These are phyloP conservation scores for Sebastes iracundus DNA, from an alignment of 2,797 vertebrate genomes.

Conservation along the genomic window DNA sequence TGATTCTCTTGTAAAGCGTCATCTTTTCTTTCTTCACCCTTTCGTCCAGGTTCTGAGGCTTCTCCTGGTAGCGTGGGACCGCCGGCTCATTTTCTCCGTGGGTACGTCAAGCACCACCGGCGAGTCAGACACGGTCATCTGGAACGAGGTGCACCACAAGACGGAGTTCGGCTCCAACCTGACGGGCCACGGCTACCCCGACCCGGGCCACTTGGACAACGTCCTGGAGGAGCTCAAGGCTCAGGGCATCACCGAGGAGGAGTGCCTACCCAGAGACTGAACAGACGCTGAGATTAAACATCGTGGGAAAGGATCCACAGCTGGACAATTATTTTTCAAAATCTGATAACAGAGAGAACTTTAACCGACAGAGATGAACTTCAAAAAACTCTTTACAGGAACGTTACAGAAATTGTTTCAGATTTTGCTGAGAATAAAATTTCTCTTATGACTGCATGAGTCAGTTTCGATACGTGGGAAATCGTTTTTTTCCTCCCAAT, in stretches of 20 bases:
- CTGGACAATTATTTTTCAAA: slow-evolving; percentile 13
- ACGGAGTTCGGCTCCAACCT: slow-evolving; percentile 97
- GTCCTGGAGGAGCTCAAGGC: slow-evolving; percentile 93
- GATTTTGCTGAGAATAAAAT: slow-evolving; percentile 13
- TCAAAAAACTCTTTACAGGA: slow-evolving; percentile 21
- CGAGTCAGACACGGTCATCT: slow-evolving; percentile 95
- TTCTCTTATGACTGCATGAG: slow-evolving; percentile 58
- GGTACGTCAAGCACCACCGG: slow-evolving; percentile 96
- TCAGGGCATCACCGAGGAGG: slow-evolving; percentile 93
- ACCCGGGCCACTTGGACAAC: slow-evolving; percentile 95
- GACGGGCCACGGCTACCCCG: slow-evolving; percentile 94
- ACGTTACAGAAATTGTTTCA: slow-evolving; percentile 33
- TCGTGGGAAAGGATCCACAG: neutral
- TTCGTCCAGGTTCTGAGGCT: slow-evolving; percentile 88
- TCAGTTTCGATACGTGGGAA: slow-evolving; percentile 45
- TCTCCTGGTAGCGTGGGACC: slow-evolving; percentile 94
- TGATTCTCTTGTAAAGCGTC: neutral
- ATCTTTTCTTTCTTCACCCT: neutral
- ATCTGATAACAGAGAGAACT: slow-evolving; percentile 14
- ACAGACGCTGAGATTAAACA: slow-evolving; percentile 1
- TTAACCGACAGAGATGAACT: slow-evolving; percentile 10
- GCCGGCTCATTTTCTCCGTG: slow-evolving; percentile 92
- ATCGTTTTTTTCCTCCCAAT: slow-evolving; percentile 45
- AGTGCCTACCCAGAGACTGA: slow-evolving; percentile 85
- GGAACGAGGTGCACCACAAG: slow-evolving; percentile 98